phyloP scores from a whole-genome alignment of 2,113 vertebrate genomes.

The Sebastes fasciatus region DNA sequence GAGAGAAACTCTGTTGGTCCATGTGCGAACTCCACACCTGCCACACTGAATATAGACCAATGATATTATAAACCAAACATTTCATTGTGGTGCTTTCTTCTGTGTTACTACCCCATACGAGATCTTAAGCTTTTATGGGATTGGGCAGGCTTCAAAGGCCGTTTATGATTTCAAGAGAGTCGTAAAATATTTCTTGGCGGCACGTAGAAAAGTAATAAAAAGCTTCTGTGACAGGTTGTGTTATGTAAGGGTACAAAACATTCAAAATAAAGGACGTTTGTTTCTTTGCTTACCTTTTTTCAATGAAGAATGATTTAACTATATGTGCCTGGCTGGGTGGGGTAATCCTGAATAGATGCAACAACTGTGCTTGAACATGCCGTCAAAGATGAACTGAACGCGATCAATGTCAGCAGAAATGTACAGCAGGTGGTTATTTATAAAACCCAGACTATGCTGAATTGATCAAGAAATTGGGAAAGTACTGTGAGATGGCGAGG shows the following conservation, averaged over 20 bases:
- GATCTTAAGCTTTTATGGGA: constrained; percentile 59
- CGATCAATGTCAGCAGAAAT: neutral
- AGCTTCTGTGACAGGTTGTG: constrained; percentile 38
- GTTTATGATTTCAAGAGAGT: constrained; percentile 60
- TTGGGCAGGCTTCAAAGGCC: constrained; percentile 29
- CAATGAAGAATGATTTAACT: neutral
- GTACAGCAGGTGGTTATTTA: neutral
- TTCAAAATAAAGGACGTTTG: neutral
- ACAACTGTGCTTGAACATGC: neutral
- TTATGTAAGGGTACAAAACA: constrained; percentile 17
- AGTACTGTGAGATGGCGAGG: neutral
- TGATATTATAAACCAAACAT: constrained; percentile 48
- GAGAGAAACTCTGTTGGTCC: neutral
- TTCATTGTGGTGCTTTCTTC: constrained; percentile 23
- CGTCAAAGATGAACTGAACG: neutral
- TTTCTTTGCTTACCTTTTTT: neutral
- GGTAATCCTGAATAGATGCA: neutral
- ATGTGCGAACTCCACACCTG: neutral
- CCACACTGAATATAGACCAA: neutral
- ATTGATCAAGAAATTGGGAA: neutral
- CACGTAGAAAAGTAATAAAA: constrained; percentile 45
- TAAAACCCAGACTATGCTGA: neutral
- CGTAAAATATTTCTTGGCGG: constrained; percentile 50
- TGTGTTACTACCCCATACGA: constrained; percentile 27
- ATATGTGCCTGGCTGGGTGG: neutral